Evolutionary conservation across 2,797 vertebrate species (phyloP).

Genomic region (Hippoglossus hippoglossus): DNA sequence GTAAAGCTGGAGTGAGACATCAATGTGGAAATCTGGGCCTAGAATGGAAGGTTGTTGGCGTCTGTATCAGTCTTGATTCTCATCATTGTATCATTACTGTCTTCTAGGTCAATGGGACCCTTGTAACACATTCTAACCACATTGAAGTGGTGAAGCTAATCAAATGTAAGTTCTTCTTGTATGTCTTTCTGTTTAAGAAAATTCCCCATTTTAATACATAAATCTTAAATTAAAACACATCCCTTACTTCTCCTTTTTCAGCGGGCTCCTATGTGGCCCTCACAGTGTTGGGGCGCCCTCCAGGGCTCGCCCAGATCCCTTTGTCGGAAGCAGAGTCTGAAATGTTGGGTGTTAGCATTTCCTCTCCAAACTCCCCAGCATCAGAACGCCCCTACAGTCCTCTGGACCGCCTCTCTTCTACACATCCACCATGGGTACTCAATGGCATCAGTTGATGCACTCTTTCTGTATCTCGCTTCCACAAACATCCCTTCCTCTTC

Average conservation of each 20-base stretch:
- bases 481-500: not conserved
- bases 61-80: not conserved
- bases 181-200: not conserved
- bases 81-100: conserved; percentile 19
- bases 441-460: not conserved
- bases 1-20: not conserved
- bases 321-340: conserved; percentile 91
- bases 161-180: conserved; percentile 88
- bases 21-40: not conserved
- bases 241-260: conserved; percentile 48
- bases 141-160: conserved; percentile 96
- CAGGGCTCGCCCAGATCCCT: conserved; percentile 92
- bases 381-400: conserved; percentile 81
- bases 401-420: conserved; percentile 87
- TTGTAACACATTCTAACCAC: conserved; percentile 97
- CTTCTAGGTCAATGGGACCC: conserved; percentile 93
- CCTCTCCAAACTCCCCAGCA: conserved; percentile 90
- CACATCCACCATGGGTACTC: conserved; percentile 89
- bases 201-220: not conserved
- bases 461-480: not conserved
- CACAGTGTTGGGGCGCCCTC: conserved; percentile 94
- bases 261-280: conserved; percentile 98
- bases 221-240: not conserved
- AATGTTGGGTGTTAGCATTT: conserved; percentile 80
- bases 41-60: not conserved